phyloP scores from a whole-genome alignment of 2,797 vertebrate species.

The Cyprinella venusta region DNA sequence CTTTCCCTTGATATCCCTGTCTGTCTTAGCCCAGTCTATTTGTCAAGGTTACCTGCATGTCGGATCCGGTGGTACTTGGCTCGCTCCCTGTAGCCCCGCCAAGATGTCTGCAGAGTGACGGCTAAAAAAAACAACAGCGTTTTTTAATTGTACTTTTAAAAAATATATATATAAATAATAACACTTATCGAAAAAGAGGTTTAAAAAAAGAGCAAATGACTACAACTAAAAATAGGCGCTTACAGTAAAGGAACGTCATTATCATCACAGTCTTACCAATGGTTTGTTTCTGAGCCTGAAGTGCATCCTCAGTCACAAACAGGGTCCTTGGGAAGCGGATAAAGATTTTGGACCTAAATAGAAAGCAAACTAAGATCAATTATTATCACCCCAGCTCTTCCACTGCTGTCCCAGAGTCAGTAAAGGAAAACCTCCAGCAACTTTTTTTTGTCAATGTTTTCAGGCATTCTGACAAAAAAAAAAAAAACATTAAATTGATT shows the following conservation, averaged over 20 bases:
- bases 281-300: conserved; percentile 90
- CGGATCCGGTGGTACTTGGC: conserved; percentile 91
- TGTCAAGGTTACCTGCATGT: conserved; percentile 79
- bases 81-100: conserved; percentile 90
- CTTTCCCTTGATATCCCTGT: neutral
- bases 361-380: neutral
- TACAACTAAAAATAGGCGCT: neutral
- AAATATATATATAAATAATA: neutral
- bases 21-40: neutral
- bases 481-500: neutral
- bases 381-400: neutral
- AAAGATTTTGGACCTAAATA: conserved; percentile 94
- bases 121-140: conserved; percentile 74
- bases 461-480: neutral
- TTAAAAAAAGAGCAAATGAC: neutral
- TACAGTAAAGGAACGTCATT: neutral
- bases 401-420: neutral
- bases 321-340: conserved; percentile 97
- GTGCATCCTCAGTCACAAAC: conserved; percentile 93
- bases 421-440: neutral
- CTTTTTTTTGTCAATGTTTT: neutral
- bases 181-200: neutral
- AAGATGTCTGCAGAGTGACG: conserved; percentile 89
- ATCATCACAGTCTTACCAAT: conserved; percentile 78
- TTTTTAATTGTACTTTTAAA: neutral